Evolutionary conservation across 2,797 vertebrate species (phyloP), one percentile per base, ranked within the genome.

Genomic region (Phataginus tricuspis): DNA sequence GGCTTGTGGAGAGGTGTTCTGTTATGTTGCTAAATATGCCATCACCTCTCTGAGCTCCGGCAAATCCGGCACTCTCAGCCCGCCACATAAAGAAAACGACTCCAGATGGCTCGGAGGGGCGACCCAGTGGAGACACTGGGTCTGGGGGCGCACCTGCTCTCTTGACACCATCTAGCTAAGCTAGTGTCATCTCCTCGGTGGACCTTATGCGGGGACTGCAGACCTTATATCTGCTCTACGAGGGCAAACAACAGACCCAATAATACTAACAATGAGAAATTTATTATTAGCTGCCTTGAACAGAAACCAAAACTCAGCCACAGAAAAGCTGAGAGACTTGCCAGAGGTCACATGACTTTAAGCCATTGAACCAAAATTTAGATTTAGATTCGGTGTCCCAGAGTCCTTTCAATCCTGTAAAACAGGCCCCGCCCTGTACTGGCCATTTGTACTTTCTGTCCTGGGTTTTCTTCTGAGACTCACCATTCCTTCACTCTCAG

Each of bases 1-100:
- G 39, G 51, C 86, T 57, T 84, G 9, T 0, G 34, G 71, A 74
- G 83, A 96, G 72, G 93, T 91, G 96, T 91, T 84, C 93, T 77
- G 75, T 93, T 69, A 80, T n/a, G 42, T 42, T 37, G 53, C 72
- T 95, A 84, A 91, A 85, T 80, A 45, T 16, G 18, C 59, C 29
- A 6, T 91, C 77, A 59, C 72, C 90, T 68, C 91, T 59, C 78
- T 93, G 83, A 88, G 39, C 78, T n/a, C 1, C 27, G 23, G 53
- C 3, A 1, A 53, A 19, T 51, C 21, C 37, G 31, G 31, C 59
- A 87, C 71, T 59, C 23, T 42, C 3, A 4, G 34, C 64, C 63
- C 42, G 71, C 42, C 71, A 57, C 5, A 16, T 11, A 79, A 71
- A 74, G 53, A 78, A 61, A 63, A 34, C 39, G 45, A 68, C 57